These are phyloP conservation scores for Agonum fuliginosum DNA, from an alignment of 2,888 invertebrate species.

Conservation along the genomic window DNA sequence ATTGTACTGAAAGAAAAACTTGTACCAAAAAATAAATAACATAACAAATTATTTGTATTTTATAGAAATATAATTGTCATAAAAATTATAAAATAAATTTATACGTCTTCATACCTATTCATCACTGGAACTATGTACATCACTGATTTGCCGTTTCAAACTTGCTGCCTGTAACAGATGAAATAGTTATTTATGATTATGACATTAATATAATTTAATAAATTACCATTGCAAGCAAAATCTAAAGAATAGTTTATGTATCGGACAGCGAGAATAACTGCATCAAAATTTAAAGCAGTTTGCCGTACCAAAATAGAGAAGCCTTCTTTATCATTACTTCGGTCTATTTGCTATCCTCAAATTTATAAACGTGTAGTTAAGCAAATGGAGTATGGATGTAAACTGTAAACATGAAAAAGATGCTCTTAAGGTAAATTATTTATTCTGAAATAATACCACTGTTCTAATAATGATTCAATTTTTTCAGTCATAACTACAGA, in stretches of 20 bases:
- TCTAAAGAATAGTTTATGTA: neutral
- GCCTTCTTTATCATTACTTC: neutral
- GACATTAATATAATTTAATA: neutral
- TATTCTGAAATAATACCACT: neutral
- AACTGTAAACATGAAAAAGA: constrained; percentile 9
- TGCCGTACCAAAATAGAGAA: constrained; percentile 19
- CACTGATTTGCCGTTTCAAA: no score
- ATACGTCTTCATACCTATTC: no score
- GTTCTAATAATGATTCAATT: neutral
- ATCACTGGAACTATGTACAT: no score
- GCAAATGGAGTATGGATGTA: neutral
- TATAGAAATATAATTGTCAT: no score
- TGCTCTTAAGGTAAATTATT: constrained; percentile 3
- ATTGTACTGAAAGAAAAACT: no score
- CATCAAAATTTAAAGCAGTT: constrained; percentile 3
- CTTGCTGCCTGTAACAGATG: no score
- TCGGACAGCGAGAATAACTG: neutral
- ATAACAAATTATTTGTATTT: no score
- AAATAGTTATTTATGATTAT: no score
- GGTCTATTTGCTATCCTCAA: neutral
- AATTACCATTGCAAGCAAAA: neutral
- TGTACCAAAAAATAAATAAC: no score
- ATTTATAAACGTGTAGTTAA: neutral
- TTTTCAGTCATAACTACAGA: neutral
- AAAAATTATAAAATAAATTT: no score